These are phyloP conservation scores for Orthosia incerta DNA, from an alignment of 2,888 invertebrate species.

Conservation along the genomic window DNA sequence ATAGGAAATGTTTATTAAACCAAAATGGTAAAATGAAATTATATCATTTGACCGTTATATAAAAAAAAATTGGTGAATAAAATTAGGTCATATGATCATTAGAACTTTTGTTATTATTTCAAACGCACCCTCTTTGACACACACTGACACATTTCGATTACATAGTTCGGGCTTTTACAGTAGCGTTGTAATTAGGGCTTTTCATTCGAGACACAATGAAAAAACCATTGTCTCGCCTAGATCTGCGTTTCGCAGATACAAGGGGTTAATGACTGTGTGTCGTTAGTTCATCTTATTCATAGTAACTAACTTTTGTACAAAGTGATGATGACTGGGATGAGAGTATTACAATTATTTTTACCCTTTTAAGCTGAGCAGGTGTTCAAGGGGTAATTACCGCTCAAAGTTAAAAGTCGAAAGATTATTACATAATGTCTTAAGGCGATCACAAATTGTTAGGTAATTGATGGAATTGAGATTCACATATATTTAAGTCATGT, in stretches of 20 bases:
- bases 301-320: conserved; percentile 26
- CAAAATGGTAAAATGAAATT: too few species aligned
- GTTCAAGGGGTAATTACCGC: not conserved
- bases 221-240: too few species aligned
- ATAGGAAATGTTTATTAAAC: too few species aligned
- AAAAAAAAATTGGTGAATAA: too few species aligned
- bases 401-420: conserved; percentile 13
- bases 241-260: too few species aligned
- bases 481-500: not conserved
- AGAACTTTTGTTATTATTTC: too few species aligned
- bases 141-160: too few species aligned
- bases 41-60: too few species aligned
- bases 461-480: not conserved
- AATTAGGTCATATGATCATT: too few species aligned
- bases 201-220: too few species aligned
- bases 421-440: conserved; percentile 2
- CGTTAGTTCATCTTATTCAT: conserved; percentile 15
- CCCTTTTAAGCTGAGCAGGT: conserved; percentile 1
- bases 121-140: too few species aligned
- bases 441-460: conserved; percentile 16
- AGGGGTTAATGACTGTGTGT: conserved; percentile 10
- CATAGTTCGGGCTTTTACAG: too few species aligned
- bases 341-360: not conserved
- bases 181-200: not conserved
- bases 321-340: conserved; percentile 9